Conservation (phyloP, 2,888 invertebrate species). For the Apamea crenata region DNA sequence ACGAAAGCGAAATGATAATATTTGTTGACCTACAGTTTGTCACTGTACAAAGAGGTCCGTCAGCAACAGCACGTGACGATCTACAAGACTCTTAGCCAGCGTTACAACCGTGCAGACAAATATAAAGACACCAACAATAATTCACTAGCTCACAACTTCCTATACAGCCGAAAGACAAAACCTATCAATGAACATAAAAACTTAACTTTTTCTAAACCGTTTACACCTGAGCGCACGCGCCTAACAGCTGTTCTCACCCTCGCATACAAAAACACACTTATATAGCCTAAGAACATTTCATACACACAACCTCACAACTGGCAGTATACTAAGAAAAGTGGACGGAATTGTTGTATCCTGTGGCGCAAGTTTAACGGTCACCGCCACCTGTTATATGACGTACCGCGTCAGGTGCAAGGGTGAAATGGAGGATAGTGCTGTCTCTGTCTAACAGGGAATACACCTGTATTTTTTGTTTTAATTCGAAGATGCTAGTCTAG, state of each 20-base stretch:
- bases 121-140: not conserved
- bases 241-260: conserved; percentile 71
- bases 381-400: conserved; percentile 78
- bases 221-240: conserved; percentile 77
- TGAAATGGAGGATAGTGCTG: conserved; percentile 50
- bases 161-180: conserved; percentile 5
- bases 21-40: not conserved
- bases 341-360: conserved; percentile 61
- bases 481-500: not conserved
- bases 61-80: not conserved
- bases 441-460: conserved; percentile 53
- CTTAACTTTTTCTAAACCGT: conserved; percentile 54
- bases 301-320: not conserved
- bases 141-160: not conserved
- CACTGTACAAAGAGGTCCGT: not conserved
- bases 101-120: no score
- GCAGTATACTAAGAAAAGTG: conserved; percentile 4
- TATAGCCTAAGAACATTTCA: conserved; percentile 29
- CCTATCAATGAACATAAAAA: conserved; percentile 39
- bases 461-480: conserved; percentile 54
- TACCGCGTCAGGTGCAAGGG: conserved; percentile 75
- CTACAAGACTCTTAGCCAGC: not conserved
- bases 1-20: no score
- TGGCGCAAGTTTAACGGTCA: conserved; percentile 72
- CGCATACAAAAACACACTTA: conserved; percentile 23